phyloP scores from a whole-genome alignment of 2,888 invertebrate species.

The Diplazon laetatorius region DNA sequence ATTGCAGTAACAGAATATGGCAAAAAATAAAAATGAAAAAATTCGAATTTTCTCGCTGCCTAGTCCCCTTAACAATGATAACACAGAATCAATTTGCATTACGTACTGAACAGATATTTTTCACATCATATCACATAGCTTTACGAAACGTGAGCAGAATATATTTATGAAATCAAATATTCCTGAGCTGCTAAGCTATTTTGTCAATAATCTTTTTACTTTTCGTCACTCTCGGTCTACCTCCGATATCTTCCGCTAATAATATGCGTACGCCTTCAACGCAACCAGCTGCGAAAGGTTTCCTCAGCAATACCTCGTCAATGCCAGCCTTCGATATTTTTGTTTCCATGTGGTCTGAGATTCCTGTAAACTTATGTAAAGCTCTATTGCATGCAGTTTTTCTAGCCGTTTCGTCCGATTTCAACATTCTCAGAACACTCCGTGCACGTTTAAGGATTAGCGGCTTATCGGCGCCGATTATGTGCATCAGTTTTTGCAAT shows the following conservation, averaged over 20 bases:
- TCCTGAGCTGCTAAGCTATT: too few species aligned
- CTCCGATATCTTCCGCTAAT: constrained; percentile 43
- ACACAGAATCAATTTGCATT: too few species aligned
- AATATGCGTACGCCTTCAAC: constrained; percentile 41
- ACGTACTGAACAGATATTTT: too few species aligned
- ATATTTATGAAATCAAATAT: too few species aligned
- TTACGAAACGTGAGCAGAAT: too few species aligned
- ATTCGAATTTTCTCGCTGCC: too few species aligned
- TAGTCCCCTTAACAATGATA: too few species aligned
- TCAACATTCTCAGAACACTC: constrained; percentile 23
- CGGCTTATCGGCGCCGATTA: constrained; percentile 9
- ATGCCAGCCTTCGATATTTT: constrained; percentile 41
- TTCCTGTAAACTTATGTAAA: neutral
- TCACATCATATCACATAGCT: too few species aligned
- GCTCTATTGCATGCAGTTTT: constrained; percentile 36
- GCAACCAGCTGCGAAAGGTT: constrained; percentile 20
- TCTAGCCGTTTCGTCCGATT: constrained; percentile 28
- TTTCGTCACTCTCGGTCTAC: constrained; percentile 35
- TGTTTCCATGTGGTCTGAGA: constrained; percentile 35
- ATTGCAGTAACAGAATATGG: too few species aligned
- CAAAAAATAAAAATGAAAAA: too few species aligned
- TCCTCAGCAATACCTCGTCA: constrained; percentile 7
- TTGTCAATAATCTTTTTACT: constrained; percentile 17
- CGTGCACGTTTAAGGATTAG: constrained; percentile 2
- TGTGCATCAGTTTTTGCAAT: constrained; percentile 15